Evolutionary conservation across 2,888 invertebrate species (phyloP), one percentile per base, ranked within the genome.

Genomic region (Tipula confusa): DNA sequence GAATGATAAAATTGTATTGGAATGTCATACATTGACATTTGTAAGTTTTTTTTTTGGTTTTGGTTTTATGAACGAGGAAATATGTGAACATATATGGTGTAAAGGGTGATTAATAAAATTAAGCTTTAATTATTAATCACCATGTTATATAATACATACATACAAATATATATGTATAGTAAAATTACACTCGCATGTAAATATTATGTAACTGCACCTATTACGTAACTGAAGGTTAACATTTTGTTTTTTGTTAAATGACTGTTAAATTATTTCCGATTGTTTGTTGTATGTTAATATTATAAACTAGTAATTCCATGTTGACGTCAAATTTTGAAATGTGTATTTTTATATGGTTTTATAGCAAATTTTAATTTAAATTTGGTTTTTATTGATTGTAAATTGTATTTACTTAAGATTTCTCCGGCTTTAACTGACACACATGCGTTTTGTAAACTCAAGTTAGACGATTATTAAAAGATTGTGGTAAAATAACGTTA

Each of bases 11-110:
- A 48, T 48, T 48, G 48, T 48, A 48, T 48, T 48, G 48, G 48
- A 48, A 48, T 48, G 48, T 48, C 48, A 48, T 48, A 48, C 48
- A 48, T 48, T 48, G 48, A 48, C 48, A 48, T 48, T 48, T 48
- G 48, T 48, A 48, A 48, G 18, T 18, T 18, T 48, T 31, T n/a
- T 48, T 48, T 48, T 48, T 9, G 48, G 18, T 48, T 48, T 18
- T 48, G 15, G 18, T 48, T 48, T 48, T 48, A 48, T 48, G 48
- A 48, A 48, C 48, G 18, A 48, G 48, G 18, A 48, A 48, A 48
- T 48, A 48, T 18, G 18, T 18, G 18, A 9, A n/a, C 38, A 48
- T 48, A 18, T 48, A 48, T 18, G 48, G 48, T 18, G 18, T 48
- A 48, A 48, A 48, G 48, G 48, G 48, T 48, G 48, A 48, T 18